Evolutionary conservation across 2,888 invertebrate genomes (phyloP).

Genomic region (Gandaritis pyraliata): DNA sequence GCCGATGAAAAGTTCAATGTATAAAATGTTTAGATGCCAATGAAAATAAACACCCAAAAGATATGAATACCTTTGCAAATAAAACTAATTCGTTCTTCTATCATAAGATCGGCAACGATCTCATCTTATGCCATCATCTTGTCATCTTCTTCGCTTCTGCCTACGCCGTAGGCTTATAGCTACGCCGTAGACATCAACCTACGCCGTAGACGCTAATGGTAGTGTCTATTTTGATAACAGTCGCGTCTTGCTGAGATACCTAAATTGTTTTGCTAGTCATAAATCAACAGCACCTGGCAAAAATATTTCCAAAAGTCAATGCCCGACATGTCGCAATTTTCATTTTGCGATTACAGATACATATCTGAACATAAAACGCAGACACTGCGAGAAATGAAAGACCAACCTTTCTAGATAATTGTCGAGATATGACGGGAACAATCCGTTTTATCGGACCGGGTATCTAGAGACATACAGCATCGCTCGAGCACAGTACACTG

Average conservation of each 20-base stretch:
- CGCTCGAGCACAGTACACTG: slow-evolving; percentile 20
- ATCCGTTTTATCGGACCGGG: slow-evolving; percentile 51
- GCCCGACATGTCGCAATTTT: slow-evolving; percentile 32
- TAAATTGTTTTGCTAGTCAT: neutral
- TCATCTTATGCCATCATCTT: slow-evolving; percentile 1
- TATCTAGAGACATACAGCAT: slow-evolving; percentile 49
- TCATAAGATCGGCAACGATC: too few species aligned
- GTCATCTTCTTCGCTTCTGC: too few species aligned
- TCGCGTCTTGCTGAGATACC: too few species aligned
- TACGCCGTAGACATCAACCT: slow-evolving; percentile 7
- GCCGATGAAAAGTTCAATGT: too few species aligned
- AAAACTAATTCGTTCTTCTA: too few species aligned
- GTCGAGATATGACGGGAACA: slow-evolving; percentile 51
- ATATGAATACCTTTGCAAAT: too few species aligned
- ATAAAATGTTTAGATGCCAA: too few species aligned
- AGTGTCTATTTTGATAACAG: too few species aligned
- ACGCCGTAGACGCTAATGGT: too few species aligned
- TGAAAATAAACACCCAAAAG: too few species aligned
- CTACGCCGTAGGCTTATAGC: slow-evolving; percentile 10
- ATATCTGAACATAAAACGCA: slow-evolving; percentile 46
- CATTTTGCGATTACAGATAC: slow-evolving; percentile 40
- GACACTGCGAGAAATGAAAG: slow-evolving; percentile 52
- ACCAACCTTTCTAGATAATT: slow-evolving; percentile 58
- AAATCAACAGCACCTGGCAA: neutral
- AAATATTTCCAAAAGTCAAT: slow-evolving; percentile 9